Conservation (phyloP, 2,888 invertebrate species). For the Eupithecia subfuscata region DNA sequence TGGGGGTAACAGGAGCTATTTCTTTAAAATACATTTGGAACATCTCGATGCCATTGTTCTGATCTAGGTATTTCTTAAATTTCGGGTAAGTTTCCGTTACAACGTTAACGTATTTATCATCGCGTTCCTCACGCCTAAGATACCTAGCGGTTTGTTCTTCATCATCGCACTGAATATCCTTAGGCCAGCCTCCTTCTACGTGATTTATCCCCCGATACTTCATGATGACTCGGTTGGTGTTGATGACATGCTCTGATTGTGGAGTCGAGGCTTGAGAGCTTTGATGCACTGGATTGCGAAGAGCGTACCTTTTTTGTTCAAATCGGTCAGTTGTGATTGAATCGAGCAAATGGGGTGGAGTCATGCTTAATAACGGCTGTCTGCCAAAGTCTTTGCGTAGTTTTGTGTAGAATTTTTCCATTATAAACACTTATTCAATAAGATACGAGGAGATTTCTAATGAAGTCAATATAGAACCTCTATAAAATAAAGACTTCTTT, state of each 20-base stretch:
- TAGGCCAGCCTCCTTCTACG: conserved; percentile 92
- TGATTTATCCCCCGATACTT: conserved; percentile 85
- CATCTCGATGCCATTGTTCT: conserved; percentile 90
- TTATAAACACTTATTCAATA: neutral
- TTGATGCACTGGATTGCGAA: conserved; percentile 76
- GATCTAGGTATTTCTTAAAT: conserved; percentile 86
- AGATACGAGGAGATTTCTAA: neutral
- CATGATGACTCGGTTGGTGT: conserved; percentile 82
- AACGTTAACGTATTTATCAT: conserved; percentile 87
- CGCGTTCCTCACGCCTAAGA: conserved; percentile 90
- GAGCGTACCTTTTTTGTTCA: conserved; percentile 64
- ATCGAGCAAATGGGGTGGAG: conserved; percentile 59
- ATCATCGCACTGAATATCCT: conserved; percentile 85
- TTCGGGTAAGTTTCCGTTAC: conserved; percentile 79
- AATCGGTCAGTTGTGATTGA: conserved; percentile 59
- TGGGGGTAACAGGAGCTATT: conserved; percentile 70
- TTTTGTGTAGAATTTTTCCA: conserved; percentile 64
- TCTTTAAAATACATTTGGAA: conserved; percentile 88
- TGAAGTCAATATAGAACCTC: no score
- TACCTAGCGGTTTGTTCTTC: conserved; percentile 88
- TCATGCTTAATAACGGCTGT: conserved; percentile 71
- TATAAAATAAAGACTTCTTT: no score
- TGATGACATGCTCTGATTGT: conserved; percentile 73
- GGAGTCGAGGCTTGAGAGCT: conserved; percentile 64
- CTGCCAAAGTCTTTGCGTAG: conserved; percentile 73